Evolutionary conservation across 2,888 invertebrate genomes (phyloP).

Genomic region (Nomada flava): DNA sequence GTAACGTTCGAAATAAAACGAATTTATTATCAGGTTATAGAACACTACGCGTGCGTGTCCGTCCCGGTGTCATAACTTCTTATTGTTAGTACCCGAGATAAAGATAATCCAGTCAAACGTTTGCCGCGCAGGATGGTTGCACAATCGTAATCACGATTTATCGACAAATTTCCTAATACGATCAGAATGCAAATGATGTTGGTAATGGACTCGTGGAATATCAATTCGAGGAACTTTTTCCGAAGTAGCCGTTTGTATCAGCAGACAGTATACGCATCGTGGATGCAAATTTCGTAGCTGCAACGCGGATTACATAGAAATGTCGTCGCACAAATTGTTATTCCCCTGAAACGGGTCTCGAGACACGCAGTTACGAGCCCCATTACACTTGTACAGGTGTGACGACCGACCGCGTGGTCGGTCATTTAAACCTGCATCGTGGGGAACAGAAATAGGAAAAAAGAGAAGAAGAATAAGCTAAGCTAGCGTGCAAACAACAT

Average conservation of each 20-base stretch:
- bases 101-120: not conserved
- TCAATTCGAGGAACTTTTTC: not conserved
- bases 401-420: too few relatives aligned
- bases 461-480: not conserved
- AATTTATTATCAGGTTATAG: too few relatives aligned
- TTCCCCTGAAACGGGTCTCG: conserved; percentile 6
- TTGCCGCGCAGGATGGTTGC: not conserved
- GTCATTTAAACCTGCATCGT: not conserved
- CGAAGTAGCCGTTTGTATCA: conserved; percentile 6
- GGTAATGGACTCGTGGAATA: too few relatives aligned
- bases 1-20: too few relatives aligned
- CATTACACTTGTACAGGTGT: not conserved
- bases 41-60: not conserved
- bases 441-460: not conserved
- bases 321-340: conserved; percentile 24
- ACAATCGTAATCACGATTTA: not conserved
- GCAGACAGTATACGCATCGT: not conserved
- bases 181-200: not conserved
- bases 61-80: not conserved
- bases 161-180: not conserved
- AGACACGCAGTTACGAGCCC: not conserved
- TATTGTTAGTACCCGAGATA: not conserved
- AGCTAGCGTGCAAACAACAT: not conserved
- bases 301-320: conserved; percentile 2
- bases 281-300: not conserved